A percentile compares a stretch with the other conserved stretches of the same genome.
Conservation (phyloP, 2,113 vertebrate species). For the Ceyx margarethae region DNA sequence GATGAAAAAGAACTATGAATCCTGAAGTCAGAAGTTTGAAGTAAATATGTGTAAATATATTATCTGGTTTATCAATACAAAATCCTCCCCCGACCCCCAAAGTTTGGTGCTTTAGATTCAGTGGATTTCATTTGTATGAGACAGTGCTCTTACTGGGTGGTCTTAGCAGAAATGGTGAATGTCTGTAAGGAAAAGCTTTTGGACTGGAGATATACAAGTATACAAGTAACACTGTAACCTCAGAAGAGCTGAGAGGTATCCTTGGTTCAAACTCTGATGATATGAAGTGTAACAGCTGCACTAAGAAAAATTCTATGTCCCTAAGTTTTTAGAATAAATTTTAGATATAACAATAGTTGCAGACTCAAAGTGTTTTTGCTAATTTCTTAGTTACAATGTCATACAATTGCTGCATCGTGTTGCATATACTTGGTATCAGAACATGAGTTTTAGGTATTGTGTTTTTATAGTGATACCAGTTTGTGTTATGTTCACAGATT, state of each 20-base stretch:
- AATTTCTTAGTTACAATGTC: not conserved
- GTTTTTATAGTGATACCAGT: not conserved
- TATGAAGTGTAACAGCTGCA: not conserved
- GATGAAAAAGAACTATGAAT: not conserved
- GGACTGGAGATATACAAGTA: no score
- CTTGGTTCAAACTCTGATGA: not conserved
- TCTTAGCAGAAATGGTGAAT: not conserved
- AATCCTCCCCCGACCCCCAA: not conserved
- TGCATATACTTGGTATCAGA: not conserved
- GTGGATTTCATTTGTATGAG: not conserved
- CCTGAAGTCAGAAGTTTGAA: not conserved
- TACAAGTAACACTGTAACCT: not conserved
- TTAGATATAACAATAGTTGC: not conserved
- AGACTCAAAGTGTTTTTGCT: no score
- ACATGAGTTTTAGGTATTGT: not conserved
- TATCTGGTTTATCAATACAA: not conserved
- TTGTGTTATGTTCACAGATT: not conserved
- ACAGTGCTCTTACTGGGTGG: not conserved
- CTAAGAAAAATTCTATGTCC: fast-evolving
- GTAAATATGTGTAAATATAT: not conserved
- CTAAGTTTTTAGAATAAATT: not conserved
- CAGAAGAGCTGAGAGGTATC: not conserved
- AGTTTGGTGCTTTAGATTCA: not conserved
- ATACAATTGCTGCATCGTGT: not conserved
- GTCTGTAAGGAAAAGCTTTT: not conserved